These are phyloP conservation scores for Pangasius krempfi DNA, from an alignment of 2,797 vertebrate species.

Conservation along the genomic window DNA sequence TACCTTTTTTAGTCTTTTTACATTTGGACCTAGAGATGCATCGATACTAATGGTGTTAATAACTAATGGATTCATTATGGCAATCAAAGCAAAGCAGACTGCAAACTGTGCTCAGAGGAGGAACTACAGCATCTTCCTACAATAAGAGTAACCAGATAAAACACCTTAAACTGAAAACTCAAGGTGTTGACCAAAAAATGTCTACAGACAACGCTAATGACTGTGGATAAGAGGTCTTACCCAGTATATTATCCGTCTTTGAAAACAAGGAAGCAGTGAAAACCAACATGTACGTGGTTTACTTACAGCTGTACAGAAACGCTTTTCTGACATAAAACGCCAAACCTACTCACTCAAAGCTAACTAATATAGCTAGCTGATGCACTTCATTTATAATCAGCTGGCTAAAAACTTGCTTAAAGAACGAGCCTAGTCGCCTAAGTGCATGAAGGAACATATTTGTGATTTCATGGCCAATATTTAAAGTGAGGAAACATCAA, in stretches of 20 bases:
- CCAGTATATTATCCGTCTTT: background rate
- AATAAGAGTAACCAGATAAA: too few relatives aligned
- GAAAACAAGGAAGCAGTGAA: background rate
- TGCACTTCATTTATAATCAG: background rate
- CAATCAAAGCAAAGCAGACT: background rate
- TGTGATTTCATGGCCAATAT: too few relatives aligned
- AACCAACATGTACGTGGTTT: background rate
- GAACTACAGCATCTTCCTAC: background rate
- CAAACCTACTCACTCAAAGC: background rate
- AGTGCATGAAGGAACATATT: too few relatives aligned
- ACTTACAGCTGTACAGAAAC: background rate
- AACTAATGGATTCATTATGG: too few relatives aligned
- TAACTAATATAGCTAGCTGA: background rate
- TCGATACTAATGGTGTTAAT: background rate
- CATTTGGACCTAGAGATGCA: background rate
- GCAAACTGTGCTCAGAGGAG: background rate
- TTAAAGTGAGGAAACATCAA: background rate
- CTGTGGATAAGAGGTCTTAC: background rate
- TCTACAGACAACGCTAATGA: background rate
- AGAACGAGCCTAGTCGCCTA: too few relatives aligned
- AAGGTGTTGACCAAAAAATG: too few relatives aligned
- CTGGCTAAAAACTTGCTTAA: background rate
- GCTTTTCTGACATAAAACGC: background rate
- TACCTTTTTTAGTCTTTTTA: background rate
- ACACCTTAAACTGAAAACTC: background rate